Conservation (phyloP, 2,888 invertebrate species). For the Nematopogon swammerdamellus region DNA sequence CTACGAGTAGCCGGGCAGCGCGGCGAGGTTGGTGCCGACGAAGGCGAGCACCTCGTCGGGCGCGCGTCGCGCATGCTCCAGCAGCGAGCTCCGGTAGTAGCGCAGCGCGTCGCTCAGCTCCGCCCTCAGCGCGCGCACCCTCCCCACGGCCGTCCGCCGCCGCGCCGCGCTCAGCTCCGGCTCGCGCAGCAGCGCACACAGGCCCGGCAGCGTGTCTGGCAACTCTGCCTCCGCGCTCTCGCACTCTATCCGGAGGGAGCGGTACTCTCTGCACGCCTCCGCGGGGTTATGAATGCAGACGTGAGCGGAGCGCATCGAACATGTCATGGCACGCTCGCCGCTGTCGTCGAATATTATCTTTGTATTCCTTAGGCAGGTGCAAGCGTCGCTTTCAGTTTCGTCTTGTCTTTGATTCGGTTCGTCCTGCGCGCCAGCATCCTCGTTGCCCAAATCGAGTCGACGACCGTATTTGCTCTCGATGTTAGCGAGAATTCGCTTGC, state of each 20-base stretch:
- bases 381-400: slow-evolving; percentile 16
- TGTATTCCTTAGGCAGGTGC: slow-evolving; percentile 27
- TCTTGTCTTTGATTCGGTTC: too few species aligned
- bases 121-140: slow-evolving; percentile 23
- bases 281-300: slow-evolving; percentile 19
- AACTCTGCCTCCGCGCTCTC: slow-evolving; percentile 18
- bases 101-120: slow-evolving; percentile 25
- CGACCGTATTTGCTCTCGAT: slow-evolving; percentile 42
- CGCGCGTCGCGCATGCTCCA: slow-evolving; percentile 28
- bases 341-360: slow-evolving; percentile 41
- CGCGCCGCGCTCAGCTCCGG: slow-evolving; percentile 18
- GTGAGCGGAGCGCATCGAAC: slow-evolving; percentile 16
- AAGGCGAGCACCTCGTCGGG: slow-evolving; percentile 31
- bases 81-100: slow-evolving; percentile 25
- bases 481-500: slow-evolving; percentile 30
- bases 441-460: slow-evolving; percentile 22
- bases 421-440: slow-evolving; percentile 6
- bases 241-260: slow-evolving; percentile 24
- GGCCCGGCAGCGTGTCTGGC: slow-evolving; percentile 24
- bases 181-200: slow-evolving; percentile 24
- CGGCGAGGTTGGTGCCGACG: slow-evolving; percentile 32
- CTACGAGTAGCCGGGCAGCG: slow-evolving; percentile 27
- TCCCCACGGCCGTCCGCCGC: slow-evolving; percentile 28
- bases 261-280: slow-evolving; percentile 3
- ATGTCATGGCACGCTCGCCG: slow-evolving; percentile 17